Conservation (phyloP, 2,113 vertebrate genomes). For the Gnathonemus longibarbis region DNA sequence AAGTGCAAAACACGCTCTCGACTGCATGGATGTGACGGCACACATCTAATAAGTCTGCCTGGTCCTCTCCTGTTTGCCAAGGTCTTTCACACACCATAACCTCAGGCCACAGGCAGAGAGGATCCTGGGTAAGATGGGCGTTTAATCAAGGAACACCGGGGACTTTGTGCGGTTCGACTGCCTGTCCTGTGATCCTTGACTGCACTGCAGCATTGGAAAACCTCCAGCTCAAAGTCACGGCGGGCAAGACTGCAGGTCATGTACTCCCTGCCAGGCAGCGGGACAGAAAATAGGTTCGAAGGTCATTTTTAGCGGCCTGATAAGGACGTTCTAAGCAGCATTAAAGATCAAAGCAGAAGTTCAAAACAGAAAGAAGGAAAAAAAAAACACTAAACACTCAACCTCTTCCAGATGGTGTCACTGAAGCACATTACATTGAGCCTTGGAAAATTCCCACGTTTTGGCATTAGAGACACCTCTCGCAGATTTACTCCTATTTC, state of each 20-base stretch:
- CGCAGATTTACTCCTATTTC: neutral
- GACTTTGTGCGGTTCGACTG: neutral
- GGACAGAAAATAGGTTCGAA: slow-evolving; percentile 6
- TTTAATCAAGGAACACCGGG: neutral
- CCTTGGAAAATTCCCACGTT: neutral
- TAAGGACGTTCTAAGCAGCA: neutral
- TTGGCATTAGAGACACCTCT: neutral
- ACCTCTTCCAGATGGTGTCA: slow-evolving; percentile 8
- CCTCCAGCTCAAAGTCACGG: neutral
- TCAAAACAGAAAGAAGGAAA: neutral
- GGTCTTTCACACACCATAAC: neutral
- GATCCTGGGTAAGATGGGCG: neutral
- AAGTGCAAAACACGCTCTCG: neutral
- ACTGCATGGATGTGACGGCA: neutral
- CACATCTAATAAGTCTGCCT: neutral
- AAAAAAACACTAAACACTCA: neutral
- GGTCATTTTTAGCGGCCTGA: neutral
- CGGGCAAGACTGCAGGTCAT: neutral
- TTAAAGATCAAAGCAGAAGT: slow-evolving; percentile 1
- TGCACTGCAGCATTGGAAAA: neutral
- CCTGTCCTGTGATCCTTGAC: neutral
- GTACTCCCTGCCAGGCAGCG: neutral
- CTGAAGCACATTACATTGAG: neutral
- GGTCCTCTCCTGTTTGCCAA: neutral
- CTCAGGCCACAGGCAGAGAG: neutral